Conservation (phyloP, 2,888 invertebrate genomes). For the Lochmaea crataegi region DNA sequence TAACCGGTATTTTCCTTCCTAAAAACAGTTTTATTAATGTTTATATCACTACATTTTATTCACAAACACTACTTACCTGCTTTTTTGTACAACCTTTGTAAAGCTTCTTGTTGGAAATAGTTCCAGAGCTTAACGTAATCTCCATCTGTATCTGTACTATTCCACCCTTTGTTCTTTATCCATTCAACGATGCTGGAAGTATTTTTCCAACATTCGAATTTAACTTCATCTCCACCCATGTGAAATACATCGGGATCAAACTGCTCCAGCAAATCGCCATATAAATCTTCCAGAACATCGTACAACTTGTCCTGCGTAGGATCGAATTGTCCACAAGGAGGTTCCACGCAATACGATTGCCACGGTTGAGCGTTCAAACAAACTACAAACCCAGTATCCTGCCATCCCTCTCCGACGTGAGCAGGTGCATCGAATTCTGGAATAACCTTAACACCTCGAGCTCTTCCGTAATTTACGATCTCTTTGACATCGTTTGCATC, state of each 20-base stretch:
- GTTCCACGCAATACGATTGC: slow-evolving; percentile 79
- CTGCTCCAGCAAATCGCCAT: slow-evolving; percentile 78
- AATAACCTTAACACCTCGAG: slow-evolving; percentile 83
- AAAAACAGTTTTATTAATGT: not conserved
- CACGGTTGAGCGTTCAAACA: slow-evolving; percentile 83
- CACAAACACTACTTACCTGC: slow-evolving; percentile 45
- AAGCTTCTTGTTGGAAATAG: slow-evolving; percentile 78
- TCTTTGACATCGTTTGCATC: slow-evolving; percentile 59
- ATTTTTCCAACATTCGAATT: slow-evolving; percentile 80
- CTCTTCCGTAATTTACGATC: slow-evolving; percentile 49
- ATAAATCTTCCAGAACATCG: slow-evolving; percentile 74
- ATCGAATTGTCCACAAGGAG: slow-evolving; percentile 87
- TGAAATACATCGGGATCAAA: slow-evolving; percentile 84
- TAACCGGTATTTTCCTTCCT: slow-evolving; percentile 71
- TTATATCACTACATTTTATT: too few relatives aligned
- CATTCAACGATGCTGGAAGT: slow-evolving; percentile 75
- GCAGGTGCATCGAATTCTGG: slow-evolving; percentile 95
- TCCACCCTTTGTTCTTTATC: slow-evolving; percentile 75
- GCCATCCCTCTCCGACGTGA: slow-evolving; percentile 90
- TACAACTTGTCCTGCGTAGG: slow-evolving; percentile 78
- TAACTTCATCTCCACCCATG: slow-evolving; percentile 89
- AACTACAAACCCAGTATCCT: slow-evolving; percentile 74
- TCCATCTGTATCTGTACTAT: slow-evolving; percentile 57
- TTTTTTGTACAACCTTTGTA: slow-evolving; percentile 67
- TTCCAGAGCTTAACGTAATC: slow-evolving; percentile 80